phyloP scores from a whole-genome alignment of 2,888 invertebrate genomes.

The Bruchidius siliquastri region DNA sequence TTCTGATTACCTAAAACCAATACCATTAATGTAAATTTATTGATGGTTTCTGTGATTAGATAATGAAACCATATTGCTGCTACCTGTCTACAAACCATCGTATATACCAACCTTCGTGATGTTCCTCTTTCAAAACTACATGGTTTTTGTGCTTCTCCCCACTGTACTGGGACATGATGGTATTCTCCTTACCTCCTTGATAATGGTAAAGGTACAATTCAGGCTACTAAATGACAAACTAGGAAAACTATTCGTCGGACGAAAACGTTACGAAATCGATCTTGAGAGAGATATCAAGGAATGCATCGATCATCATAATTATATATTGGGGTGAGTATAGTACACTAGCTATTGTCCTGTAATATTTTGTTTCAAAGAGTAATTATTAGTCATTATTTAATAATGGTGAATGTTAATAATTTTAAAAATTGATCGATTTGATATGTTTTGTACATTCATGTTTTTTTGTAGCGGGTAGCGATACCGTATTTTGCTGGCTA shows the following conservation, averaged over 20 bases:
- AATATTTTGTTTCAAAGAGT: too few species aligned
- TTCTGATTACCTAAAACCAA: too few species aligned
- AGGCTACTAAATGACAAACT: neutral
- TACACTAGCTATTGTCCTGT: neutral
- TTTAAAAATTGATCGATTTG: too few species aligned
- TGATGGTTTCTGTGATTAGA: neutral
- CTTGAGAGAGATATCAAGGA: neutral
- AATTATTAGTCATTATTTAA: too few species aligned
- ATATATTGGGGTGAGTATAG: neutral
- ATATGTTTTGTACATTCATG: too few species aligned
- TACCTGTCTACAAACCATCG: neutral
- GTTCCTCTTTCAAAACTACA: neutral
- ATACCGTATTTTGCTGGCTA: too few species aligned
- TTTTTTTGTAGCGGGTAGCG: too few species aligned
- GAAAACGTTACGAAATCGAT: neutral
- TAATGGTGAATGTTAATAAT: too few species aligned
- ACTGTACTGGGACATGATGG: neutral
- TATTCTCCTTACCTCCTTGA: neutral
- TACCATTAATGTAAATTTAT: too few species aligned
- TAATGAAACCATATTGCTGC: neutral
- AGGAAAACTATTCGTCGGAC: neutral
- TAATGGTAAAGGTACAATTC: neutral
- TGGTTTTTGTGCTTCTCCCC: neutral
- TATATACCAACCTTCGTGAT: neutral
- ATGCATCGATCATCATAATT: neutral